phyloP scores from a whole-genome alignment of 2,888 invertebrate genomes.

The Sturmia bella region DNA sequence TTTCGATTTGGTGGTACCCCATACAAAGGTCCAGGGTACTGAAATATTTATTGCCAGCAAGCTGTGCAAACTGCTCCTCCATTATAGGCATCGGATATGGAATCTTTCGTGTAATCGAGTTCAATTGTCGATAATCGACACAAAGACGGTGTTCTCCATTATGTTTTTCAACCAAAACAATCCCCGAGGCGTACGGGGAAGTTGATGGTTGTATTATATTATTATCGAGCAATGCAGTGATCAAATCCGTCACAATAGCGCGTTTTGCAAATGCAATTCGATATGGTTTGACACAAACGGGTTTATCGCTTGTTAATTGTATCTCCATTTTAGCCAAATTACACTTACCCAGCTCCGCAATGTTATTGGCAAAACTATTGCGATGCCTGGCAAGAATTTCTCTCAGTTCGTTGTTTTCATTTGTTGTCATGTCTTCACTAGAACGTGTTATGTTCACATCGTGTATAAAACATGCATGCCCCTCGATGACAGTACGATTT shows the following conservation, averaged over 20 bases:
- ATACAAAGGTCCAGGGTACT: slow-evolving; percentile 54
- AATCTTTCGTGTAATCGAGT: slow-evolving; percentile 41
- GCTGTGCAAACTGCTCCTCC: slow-evolving; percentile 59
- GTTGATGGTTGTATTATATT: too few relatives aligned
- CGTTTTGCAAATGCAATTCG: slow-evolving; percentile 58
- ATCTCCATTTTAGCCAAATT: slow-evolving; percentile 47
- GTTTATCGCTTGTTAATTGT: background rate
- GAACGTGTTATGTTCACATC: slow-evolving; percentile 14
- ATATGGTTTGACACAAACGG: slow-evolving; percentile 54
- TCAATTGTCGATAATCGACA: slow-evolving; percentile 52
- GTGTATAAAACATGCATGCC: slow-evolving; percentile 44
- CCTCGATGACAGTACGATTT: slow-evolving; percentile 49
- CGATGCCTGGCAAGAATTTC: background rate
- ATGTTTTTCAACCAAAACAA: too few relatives aligned
- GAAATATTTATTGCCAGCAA: slow-evolving; percentile 53
- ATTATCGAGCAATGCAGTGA: too few relatives aligned
- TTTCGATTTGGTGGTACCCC: slow-evolving; percentile 62
- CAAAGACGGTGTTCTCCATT: slow-evolving; percentile 58
- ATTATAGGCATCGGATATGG: slow-evolving; percentile 61
- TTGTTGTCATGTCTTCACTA: background rate
- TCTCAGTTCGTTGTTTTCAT: slow-evolving; percentile 6
- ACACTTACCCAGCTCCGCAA: slow-evolving; percentile 7
- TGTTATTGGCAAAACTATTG: slow-evolving; percentile 8
- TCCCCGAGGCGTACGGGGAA: too few relatives aligned
- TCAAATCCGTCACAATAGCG: slow-evolving; percentile 19